Evolutionary conservation across 2,888 invertebrate species (phyloP).

Genomic region (Malthinus flaveolus): DNA sequence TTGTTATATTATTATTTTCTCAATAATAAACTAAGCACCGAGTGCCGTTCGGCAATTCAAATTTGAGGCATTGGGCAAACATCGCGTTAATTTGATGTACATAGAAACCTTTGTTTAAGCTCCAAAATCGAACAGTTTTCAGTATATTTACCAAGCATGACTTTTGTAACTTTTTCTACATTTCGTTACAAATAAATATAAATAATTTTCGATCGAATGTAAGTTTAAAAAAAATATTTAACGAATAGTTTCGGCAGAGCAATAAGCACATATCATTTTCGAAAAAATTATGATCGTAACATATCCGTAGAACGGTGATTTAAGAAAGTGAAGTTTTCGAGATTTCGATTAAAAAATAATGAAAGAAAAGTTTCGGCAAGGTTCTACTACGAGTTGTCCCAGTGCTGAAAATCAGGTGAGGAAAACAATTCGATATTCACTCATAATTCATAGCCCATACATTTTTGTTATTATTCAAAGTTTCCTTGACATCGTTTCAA

Average conservation of each 20-base stretch:
- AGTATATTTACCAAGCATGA: no score
- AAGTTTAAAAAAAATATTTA: no score
- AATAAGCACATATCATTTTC: conserved; percentile 2
- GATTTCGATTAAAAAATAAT: conserved; percentile 8
- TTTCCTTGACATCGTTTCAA: conserved; percentile 15
- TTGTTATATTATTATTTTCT: not conserved
- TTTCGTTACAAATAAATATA: no score
- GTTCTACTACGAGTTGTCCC: conserved; percentile 48
- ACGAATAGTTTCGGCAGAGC: not conserved
- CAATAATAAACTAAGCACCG: no score
- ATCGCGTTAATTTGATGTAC: no score
- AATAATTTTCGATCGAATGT: no score
- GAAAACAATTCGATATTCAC: conserved; percentile 2
- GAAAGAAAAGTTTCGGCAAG: conserved; percentile 32
- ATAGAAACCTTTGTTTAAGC: no score
- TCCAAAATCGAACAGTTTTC: no score
- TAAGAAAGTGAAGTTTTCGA: no score
- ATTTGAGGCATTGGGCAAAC: no score
- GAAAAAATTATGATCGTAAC: conserved; percentile 2
- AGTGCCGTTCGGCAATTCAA: no score
- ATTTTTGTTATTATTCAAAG: conserved; percentile 9
- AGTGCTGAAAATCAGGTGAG: conserved; percentile 50
- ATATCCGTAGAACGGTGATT: conserved; percentile 6
- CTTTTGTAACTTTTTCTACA: no score
- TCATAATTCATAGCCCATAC: not conserved